Conservation (phyloP, 2,888 invertebrate species). For the Protodeltote pygarga region DNA sequence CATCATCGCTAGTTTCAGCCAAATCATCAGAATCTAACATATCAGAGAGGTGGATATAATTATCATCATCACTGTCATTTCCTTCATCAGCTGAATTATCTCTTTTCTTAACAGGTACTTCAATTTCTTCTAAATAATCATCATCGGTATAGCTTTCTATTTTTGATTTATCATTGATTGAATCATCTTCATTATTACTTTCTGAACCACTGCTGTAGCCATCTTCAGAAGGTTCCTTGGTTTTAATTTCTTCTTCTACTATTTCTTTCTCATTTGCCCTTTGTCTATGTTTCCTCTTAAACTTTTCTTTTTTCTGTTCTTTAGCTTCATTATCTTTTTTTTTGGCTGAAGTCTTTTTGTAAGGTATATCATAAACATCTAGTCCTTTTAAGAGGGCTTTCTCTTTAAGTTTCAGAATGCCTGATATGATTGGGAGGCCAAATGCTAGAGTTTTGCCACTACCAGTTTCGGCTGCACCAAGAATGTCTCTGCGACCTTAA, state of each 20-base stretch:
- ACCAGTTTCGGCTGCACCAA: conserved; percentile 99
- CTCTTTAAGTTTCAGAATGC: conserved; percentile 91
- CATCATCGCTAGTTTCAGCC: conserved; percentile 60
- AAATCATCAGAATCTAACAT: conserved; percentile 75
- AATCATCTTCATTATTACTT: conserved; percentile 39
- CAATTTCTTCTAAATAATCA: conserved; percentile 73
- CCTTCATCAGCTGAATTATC: conserved; percentile 68
- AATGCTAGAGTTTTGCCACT: conserved; percentile 99
- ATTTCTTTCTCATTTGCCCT: conserved; percentile 42
- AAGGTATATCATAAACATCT: conserved; percentile 76
- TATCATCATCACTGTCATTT: conserved; percentile 74
- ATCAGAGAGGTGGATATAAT: conserved; percentile 75
- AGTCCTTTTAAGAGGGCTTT: conserved; percentile 70
- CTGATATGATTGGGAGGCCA: conserved; percentile 96
- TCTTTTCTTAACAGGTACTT: conserved; percentile 69
- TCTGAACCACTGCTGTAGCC: conserved; percentile 73
- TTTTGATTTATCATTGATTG: conserved; percentile 30
- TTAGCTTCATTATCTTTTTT: conserved; percentile 51
- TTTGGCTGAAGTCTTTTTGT: conserved; percentile 69
- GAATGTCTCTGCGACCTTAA: conserved; percentile 94
- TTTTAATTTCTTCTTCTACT: conserved; percentile 42
- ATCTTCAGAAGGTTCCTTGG: conserved; percentile 76
- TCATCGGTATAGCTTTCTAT: conserved; percentile 49
- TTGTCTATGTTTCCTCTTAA: conserved; percentile 33
- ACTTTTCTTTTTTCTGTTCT: conserved; percentile 25